Percentiles rank a stretch among this genome's conserved stretches.
Evolutionary conservation across 2,113 vertebrate genomes (phyloP).

Genomic region (Corvus hawaiiensis): DNA sequence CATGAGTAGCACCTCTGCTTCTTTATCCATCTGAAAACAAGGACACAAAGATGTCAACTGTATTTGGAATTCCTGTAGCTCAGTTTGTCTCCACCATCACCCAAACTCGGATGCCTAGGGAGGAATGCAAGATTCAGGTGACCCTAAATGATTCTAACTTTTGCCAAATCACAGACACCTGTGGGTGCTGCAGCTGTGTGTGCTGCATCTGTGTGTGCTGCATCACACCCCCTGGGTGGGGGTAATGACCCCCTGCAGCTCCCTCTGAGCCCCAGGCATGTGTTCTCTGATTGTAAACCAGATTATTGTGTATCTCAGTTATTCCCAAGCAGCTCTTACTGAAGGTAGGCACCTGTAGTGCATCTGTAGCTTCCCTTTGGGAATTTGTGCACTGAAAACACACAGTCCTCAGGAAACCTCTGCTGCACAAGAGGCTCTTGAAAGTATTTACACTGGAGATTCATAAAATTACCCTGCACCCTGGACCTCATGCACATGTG

Average conservation of each 20-base stretch:
- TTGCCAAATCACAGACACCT: not conserved
- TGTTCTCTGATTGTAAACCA: not conserved
- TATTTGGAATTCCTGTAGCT: not conserved
- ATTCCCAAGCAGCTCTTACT: not conserved
- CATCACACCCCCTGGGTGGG: not conserved
- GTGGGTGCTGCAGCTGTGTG: no score
- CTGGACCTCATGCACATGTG: not conserved
- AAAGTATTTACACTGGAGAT: not conserved
- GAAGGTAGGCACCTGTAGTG: not conserved
- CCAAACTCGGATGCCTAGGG: not conserved
- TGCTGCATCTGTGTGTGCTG: not conserved
- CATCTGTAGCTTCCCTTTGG: not conserved
- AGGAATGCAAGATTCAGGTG: not conserved
- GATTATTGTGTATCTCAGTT: not conserved
- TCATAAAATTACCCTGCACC: not conserved
- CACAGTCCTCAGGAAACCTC: not conserved
- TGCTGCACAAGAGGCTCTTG: not conserved
- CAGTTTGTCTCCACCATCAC: not conserved
- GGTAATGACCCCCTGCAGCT: not conserved
- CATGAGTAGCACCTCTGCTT: not conserved
- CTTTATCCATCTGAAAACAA: not conserved
- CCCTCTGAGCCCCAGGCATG: accelerated
- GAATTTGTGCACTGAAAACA: not conserved
- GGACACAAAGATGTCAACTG: not conserved
- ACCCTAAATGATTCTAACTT: not conserved